Percentiles rank a stretch among this genome's conserved stretches.
phyloP scores from a whole-genome alignment of 2,797 vertebrate genomes.

The Eulemur rubriventer region DNA sequence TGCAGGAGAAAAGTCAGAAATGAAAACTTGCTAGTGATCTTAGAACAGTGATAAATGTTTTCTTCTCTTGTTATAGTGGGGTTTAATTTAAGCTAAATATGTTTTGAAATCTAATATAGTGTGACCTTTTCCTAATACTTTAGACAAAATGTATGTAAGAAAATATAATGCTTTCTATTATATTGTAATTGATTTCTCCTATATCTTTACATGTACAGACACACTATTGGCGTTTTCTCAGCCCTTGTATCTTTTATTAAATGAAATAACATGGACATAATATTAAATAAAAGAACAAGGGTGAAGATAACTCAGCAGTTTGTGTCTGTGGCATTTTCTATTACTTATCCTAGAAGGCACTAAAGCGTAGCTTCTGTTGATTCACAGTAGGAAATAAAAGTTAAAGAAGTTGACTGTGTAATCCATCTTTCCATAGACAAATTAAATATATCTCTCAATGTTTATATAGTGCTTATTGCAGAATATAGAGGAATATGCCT shows the following conservation, averaged over 20 bases:
- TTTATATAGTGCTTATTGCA: conserved; percentile 59
- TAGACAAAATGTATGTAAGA: conserved; percentile 56
- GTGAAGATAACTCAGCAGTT: conserved; percentile 68
- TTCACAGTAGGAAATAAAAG: conserved; percentile 67
- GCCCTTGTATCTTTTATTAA: conserved; percentile 50
- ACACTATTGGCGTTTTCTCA: conserved; percentile 48
- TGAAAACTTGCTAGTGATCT: neutral
- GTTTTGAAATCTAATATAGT: conserved; percentile 49
- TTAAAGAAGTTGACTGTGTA: conserved; percentile 74
- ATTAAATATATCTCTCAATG: conserved; percentile 73
- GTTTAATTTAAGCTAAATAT: conserved; percentile 50
- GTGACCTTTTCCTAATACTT: conserved; percentile 47
- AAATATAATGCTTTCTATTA: conserved; percentile 58
- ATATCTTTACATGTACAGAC: conserved; percentile 51
- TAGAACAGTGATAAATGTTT: conserved; percentile 17
- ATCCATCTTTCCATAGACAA: conserved; percentile 77
- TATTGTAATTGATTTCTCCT: conserved; percentile 70
- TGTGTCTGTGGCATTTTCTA: conserved; percentile 45
- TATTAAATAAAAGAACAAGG: conserved; percentile 72
- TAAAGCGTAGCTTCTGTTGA: conserved; percentile 35
- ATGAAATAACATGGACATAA: conserved; percentile 68
- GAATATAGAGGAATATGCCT: conserved; percentile 48
- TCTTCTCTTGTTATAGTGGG: neutral
- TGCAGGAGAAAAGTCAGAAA: conserved; percentile 34
- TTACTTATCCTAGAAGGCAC: conserved; percentile 60